Percentiles rank a stretch among this genome's conserved stretches.
These are phyloP conservation scores for Sarcophaga subvicina DNA, from an alignment of 2,888 invertebrate species.

Conservation along the genomic window DNA sequence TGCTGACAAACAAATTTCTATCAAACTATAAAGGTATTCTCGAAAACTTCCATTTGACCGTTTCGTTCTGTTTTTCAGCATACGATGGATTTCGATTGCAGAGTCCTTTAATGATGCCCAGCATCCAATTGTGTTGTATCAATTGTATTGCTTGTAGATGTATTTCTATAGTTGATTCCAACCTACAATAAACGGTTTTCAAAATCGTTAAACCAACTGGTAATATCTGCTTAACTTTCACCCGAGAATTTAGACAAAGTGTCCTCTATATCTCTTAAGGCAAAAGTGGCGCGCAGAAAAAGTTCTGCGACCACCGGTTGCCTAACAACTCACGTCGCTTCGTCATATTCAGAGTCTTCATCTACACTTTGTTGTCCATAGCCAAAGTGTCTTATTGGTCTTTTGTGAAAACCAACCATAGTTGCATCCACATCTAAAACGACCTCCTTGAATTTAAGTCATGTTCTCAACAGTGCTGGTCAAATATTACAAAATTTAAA, in stretches of 20 bases:
- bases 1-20: constrained; percentile 52
- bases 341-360: background rate
- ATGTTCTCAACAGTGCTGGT: background rate
- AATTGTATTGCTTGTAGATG: constrained; percentile 30
- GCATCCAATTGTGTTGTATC: constrained; percentile 26
- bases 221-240: background rate
- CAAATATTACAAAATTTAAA: too few species aligned
- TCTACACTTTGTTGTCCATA: too few species aligned
- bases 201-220: background rate
- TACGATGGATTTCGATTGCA: constrained; percentile 55
- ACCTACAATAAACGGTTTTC: background rate
- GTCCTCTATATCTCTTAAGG: background rate
- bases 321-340: background rate
- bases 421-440: background rate
- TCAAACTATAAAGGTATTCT: constrained; percentile 51
- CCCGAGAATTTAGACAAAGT: constrained; percentile 30
- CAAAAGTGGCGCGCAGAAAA: background rate
- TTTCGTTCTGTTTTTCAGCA: constrained; percentile 31
- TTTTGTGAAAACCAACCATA: background rate
- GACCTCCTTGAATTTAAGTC: background rate
- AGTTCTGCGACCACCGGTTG: background rate
- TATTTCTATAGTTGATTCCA: constrained; percentile 62
- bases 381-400: background rate
- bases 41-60: constrained; percentile 24
- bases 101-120: constrained; percentile 43